These are phyloP conservation scores for Crematogaster levior DNA, from an alignment of 2,888 invertebrate species.

Conservation along the genomic window DNA sequence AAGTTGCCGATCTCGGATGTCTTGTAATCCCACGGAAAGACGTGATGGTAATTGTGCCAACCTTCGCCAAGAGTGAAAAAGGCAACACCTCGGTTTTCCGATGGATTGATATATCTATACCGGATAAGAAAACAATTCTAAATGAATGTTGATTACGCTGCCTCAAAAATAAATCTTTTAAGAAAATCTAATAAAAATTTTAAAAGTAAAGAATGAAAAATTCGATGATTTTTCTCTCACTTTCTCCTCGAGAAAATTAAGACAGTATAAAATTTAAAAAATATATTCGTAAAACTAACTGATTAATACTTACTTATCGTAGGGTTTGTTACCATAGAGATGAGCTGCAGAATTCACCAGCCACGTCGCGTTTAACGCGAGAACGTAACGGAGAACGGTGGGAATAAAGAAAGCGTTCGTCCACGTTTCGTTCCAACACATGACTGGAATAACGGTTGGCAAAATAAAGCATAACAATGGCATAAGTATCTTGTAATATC, in stretches of 20 bases:
- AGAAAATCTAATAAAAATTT: neutral
- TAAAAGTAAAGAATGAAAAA: neutral
- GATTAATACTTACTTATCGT: conserved; percentile 88
- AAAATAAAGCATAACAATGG: conserved; percentile 90
- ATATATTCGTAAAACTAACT: neutral
- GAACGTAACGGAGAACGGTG: conserved; percentile 90
- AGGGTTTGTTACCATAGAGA: conserved; percentile 91
- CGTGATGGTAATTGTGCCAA: conserved; percentile 98
- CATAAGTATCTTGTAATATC: conserved; percentile 90
- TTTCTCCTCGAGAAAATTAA: neutral
- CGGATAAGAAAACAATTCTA: conserved; percentile 40
- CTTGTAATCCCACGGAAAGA: conserved; percentile 97
- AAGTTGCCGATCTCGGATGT: conserved; percentile 93
- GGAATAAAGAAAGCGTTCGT: conserved; percentile 89
- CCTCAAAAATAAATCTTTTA: neutral
- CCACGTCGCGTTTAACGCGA: conserved; percentile 95
- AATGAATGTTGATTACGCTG: neutral
- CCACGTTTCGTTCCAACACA: conserved; percentile 90
- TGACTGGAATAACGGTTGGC: conserved; percentile 90
- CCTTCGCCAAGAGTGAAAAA: conserved; percentile 93
- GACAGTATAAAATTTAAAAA: neutral
- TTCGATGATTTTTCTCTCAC: neutral
- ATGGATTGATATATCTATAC: conserved; percentile 91
- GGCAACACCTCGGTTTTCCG: conserved; percentile 92
- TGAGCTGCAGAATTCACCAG: conserved; percentile 96